Conservation (phyloP, 1,140 invertebrate genomes). For the Orius insidiosus region DNA sequence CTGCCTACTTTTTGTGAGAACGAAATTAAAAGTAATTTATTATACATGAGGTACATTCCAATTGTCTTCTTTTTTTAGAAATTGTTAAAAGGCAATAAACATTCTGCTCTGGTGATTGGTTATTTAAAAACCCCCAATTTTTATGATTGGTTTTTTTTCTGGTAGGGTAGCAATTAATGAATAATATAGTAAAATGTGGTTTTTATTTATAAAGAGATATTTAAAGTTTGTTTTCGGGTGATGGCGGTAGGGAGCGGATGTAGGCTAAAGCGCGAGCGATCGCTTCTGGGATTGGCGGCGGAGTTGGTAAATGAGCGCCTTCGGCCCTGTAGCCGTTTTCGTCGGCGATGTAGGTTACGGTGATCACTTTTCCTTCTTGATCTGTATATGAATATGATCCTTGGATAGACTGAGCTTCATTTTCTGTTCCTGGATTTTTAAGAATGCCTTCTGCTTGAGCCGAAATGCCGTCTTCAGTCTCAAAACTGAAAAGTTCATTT, state of each 20-base stretch:
- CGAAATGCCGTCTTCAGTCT: slow-evolving; percentile 68
- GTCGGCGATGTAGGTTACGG: slow-evolving; percentile 46
- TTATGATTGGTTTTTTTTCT: too few relatives aligned
- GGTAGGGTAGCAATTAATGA: too few relatives aligned
- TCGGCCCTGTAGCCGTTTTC: slow-evolving; percentile 58
- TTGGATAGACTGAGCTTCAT: slow-evolving; percentile 53
- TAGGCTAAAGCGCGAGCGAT: slow-evolving; percentile 54
- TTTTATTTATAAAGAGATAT: not conserved
- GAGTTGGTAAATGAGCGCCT: slow-evolving; percentile 34
- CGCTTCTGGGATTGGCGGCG: slow-evolving; percentile 33
- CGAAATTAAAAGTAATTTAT: not conserved
- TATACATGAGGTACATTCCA: not conserved
- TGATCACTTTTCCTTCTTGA: slow-evolving; percentile 34
- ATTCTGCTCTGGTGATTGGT: too few relatives aligned
- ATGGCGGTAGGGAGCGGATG: slow-evolving; percentile 22
- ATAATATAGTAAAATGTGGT: too few relatives aligned
- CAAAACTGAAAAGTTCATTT: slow-evolving; percentile 55
- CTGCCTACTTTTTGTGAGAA: not conserved
- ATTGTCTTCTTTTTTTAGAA: not conserved
- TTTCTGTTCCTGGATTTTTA: slow-evolving; percentile 45
- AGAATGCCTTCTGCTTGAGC: slow-evolving; percentile 62
- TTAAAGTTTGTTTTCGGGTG: slow-evolving; percentile 12
- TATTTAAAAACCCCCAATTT: too few relatives aligned
- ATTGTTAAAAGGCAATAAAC: not conserved
- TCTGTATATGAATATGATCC: slow-evolving; percentile 51